Base-by-base conservation (phyloP, 2,888 invertebrate species). In the Serrognathus titanus region DNA sequence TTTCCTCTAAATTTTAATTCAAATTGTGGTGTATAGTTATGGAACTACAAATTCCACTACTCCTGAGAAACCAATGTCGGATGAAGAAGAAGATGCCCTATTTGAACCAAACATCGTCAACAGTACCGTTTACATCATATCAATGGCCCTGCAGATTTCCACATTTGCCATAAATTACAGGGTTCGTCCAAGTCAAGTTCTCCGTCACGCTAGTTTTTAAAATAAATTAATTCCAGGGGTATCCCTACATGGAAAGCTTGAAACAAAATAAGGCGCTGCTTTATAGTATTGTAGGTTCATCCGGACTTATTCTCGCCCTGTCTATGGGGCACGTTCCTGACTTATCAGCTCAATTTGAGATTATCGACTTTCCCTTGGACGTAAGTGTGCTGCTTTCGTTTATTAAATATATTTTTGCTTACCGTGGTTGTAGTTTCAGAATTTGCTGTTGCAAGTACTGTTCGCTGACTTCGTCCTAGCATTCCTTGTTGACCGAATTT, bases 131-230 rank as follows among this genome's bases (percentile, higher is more conserved):
- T 99, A 99, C 75, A 92, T 99, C 57, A 96, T 99, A 70, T 97
- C 97, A 1, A 90, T 98, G 88, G 90, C 97, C 11, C 81, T 99
- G 60, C 99, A 99, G 82, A 89, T 99, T 64, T 94, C 96, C 1
- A 99, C 99, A 9, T 99, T 99, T 79, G 97, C 97, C 55, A 95
- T 99, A 57, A 99, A 99, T 79, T 99, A 99, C 75, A 89, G 97
- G 85, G 97, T 97, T 79, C 78, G 76, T 69, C 24, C 9, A 36
- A 38, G 39, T 48, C 31, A 47, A 24, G 11, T 38, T 38, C 7
- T 12, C 10, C 7, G 47, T 38, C 37, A 50, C 12, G 4, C 20
- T 43, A 1, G 12, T 2, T 11, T 49, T 49, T 12, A 20, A 38
- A 38, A 7, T 37, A n/a, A 55, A 58, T 65, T 59, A 56, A 69